These are phyloP conservation scores for Catharus fuscescens DNA, from an alignment of 2,113 vertebrate genomes.

Conservation along the genomic window DNA sequence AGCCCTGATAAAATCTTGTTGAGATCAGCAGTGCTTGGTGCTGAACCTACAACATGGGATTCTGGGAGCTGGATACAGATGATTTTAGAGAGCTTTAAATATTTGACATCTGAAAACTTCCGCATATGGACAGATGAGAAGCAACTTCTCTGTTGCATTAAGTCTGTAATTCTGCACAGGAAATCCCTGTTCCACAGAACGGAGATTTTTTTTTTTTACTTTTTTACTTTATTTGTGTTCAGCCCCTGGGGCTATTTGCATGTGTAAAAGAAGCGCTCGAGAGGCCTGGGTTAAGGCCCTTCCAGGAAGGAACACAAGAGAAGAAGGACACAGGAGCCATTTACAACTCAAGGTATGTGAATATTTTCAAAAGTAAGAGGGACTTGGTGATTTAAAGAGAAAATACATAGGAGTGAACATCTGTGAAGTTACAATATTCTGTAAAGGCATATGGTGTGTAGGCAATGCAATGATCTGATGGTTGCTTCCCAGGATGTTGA, in stretches of 20 bases:
- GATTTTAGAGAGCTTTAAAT: background rate
- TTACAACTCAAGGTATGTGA: background rate
- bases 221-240: background rate
- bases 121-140: background rate
- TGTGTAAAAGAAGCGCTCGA: background rate
- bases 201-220: background rate
- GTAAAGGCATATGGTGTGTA: background rate
- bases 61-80: background rate
- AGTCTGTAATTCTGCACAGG: background rate
- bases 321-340: background rate
- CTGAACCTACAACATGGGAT: background rate
- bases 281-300: background rate
- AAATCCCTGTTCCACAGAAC: background rate
- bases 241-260: background rate
- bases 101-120: background rate
- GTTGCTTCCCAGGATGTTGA: background rate
- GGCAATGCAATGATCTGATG: background rate
- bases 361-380: background rate
- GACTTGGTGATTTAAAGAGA: background rate
- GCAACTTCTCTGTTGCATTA: background rate
- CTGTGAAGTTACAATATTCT: background rate
- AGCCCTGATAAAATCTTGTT: background rate
- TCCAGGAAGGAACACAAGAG: background rate
- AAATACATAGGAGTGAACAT: background rate
- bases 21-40: background rate